A percentile compares a stretch with the other conserved stretches of the same genome.
Conservation (phyloP, 2,888 invertebrate species). For the Caenorhabditis sp. region DNA sequence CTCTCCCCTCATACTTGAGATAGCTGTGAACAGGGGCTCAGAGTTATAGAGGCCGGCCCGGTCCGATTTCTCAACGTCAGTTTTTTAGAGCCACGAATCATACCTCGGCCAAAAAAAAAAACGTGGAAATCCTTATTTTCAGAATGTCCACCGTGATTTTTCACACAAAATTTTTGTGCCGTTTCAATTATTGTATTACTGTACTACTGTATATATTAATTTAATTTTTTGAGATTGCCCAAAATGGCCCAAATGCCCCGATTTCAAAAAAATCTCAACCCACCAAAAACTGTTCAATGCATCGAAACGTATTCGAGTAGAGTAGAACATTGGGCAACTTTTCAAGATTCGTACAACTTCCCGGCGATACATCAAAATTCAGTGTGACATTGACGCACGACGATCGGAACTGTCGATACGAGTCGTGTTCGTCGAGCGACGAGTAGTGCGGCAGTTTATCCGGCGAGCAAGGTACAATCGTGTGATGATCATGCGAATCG, state of each 20-base stretch:
- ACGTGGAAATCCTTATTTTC: too few relatives aligned
- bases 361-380: constrained; percentile 78
- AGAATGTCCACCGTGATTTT: too few relatives aligned
- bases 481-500: constrained; percentile 93
- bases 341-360: constrained; percentile 41
- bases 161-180: too few relatives aligned
- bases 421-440: constrained; percentile 82
- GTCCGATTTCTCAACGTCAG: too few relatives aligned
- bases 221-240: not conserved
- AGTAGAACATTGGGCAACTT: constrained; percentile 64
- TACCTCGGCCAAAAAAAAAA: too few relatives aligned
- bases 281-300: constrained; percentile 78
- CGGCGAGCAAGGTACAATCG: constrained; percentile 92
- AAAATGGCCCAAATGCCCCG: not conserved
- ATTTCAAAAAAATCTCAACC: constrained; percentile 8
- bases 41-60: too few relatives aligned
- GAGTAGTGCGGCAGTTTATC: constrained; percentile 85
- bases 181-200: too few relatives aligned
- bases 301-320: constrained; percentile 70
- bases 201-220: not conserved
- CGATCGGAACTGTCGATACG: constrained; percentile 91
- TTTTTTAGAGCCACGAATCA: too few relatives aligned
- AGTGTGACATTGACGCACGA: constrained; percentile 83
- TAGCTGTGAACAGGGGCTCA: too few relatives aligned
- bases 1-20: too few relatives aligned